Conservation (phyloP, 2,888 invertebrate genomes). For the Zygogramma bicolorata region DNA sequence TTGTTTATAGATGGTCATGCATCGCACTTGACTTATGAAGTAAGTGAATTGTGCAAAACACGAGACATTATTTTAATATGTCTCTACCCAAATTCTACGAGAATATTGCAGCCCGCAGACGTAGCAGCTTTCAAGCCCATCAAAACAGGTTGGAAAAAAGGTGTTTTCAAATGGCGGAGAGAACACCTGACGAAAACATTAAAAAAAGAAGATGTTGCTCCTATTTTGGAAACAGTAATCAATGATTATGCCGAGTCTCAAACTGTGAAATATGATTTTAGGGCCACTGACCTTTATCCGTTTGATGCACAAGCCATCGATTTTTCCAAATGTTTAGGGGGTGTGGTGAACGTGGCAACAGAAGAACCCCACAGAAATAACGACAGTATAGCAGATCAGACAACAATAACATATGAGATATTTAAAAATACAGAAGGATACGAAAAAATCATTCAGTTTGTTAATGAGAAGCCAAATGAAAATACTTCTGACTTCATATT, state of each 20-base stretch:
- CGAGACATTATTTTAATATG: constrained; percentile 33
- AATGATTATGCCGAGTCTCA: constrained; percentile 15
- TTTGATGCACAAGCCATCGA: constrained; percentile 22
- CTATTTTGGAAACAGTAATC: constrained; percentile 24
- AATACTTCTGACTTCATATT: background rate
- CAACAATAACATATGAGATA: background rate
- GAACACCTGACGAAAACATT: constrained; percentile 36
- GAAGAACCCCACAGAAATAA: background rate
- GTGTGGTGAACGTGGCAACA: no score
- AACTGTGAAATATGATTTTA: constrained; percentile 33
- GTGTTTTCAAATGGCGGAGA: constrained; percentile 54
- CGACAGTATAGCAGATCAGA: background rate
- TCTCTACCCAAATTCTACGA: constrained; percentile 50
- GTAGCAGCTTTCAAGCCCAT: constrained; percentile 49
- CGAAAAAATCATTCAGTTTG: background rate
- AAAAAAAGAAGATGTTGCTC: constrained; percentile 35
- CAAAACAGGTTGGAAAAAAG: constrained; percentile 47
- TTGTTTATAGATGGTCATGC: background rate
- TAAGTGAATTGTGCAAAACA: background rate
- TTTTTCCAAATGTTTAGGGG: constrained; percentile 22
- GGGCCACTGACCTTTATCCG: constrained; percentile 28
- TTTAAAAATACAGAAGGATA: background rate
- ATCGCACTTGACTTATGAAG: background rate
- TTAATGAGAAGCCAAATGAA: background rate
- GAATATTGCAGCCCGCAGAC: constrained; percentile 37